These are phyloP conservation scores for Chrosomus eos DNA, from an alignment of 2,797 vertebrate species.

Conservation along the genomic window DNA sequence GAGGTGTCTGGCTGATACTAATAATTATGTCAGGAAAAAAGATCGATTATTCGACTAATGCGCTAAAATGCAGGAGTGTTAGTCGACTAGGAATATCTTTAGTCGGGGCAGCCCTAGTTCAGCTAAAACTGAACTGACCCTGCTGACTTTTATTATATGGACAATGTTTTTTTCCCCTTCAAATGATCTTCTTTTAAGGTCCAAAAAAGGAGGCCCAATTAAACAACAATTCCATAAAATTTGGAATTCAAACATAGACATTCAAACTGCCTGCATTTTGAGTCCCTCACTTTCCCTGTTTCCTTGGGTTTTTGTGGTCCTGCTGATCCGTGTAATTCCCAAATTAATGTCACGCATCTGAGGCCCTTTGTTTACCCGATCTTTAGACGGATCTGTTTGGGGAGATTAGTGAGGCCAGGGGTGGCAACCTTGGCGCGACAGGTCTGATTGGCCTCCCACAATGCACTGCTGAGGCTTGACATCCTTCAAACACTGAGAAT, in stretches of 20 bases:
- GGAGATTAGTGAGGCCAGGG: constrained; percentile 42
- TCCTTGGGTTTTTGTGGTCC: constrained; percentile 11
- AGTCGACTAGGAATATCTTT: no score
- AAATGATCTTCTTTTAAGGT: neutral
- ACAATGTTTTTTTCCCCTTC: no score
- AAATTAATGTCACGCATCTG: constrained; percentile 46
- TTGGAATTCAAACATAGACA: neutral
- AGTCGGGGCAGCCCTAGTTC: no score
- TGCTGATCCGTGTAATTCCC: constrained; percentile 29
- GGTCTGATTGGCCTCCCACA: constrained; percentile 52
- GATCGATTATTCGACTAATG: no score
- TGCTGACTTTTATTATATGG: neutral
- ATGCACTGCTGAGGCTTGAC: constrained; percentile 46
- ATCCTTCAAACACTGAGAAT: constrained; percentile 31
- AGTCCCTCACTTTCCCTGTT: neutral
- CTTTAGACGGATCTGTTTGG: constrained; percentile 23
- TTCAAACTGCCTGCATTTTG: neutral
- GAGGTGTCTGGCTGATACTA: no score
- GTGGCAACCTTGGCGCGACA: constrained; percentile 46
- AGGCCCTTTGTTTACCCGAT: constrained; percentile 43
- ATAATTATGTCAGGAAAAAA: no score
- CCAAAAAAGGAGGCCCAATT: neutral
- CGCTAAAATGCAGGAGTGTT: no score
- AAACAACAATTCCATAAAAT: neutral
- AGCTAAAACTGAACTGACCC: neutral